Evolutionary conservation across 2,113 vertebrate species (phyloP), one percentile per base, ranked within the genome.

Genomic region (Amblyopsis rosae): DNA sequence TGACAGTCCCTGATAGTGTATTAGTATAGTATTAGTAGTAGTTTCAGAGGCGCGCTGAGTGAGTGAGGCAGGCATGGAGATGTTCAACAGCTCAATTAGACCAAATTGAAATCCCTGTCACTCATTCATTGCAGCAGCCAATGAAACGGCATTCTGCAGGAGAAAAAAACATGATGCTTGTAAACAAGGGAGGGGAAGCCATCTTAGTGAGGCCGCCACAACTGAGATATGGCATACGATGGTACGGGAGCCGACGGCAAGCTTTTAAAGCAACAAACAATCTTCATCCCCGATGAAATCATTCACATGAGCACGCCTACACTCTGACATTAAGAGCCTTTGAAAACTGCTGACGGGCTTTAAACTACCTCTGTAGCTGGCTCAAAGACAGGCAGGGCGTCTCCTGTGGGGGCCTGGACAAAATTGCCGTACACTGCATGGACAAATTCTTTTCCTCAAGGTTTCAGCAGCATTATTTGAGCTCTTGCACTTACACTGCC

Each of bases 71-170:
- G 70, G 47, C 69, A 33, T 35, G 32, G 70, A 45, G 75, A 77
- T 80, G 81, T 71, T 76, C 75, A 73, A 74, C 77, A 55, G 77
- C 84, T 86, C 84, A 83, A 86, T 90, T 88, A 80, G 56, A 54
- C 58, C 69, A 3, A 51, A 84, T 89, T 69, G 82, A 85, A 87
- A 86, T 81, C 74, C 41, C 78, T 80, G 89, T 82, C 87, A 83
- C 41, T 88, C 84, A 82, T 65, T 58, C 54, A 45, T 6, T 11
- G 53, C 54, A 63, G 32, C 17, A 48, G 9, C 50, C 56, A 48
- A 68, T 47, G 26, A 12, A 65, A 58, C 69, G 54, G 1, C 15
- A 13, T 46, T 53, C 41, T 33, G 49, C 13, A 6, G 26, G 1
- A 12, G 45, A 10, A 65, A 33, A 54, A 61, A 26, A 16, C 47